These are phyloP conservation scores for Rhipidura dahli DNA, from an alignment of 2,113 vertebrate species.

Conservation along the genomic window DNA sequence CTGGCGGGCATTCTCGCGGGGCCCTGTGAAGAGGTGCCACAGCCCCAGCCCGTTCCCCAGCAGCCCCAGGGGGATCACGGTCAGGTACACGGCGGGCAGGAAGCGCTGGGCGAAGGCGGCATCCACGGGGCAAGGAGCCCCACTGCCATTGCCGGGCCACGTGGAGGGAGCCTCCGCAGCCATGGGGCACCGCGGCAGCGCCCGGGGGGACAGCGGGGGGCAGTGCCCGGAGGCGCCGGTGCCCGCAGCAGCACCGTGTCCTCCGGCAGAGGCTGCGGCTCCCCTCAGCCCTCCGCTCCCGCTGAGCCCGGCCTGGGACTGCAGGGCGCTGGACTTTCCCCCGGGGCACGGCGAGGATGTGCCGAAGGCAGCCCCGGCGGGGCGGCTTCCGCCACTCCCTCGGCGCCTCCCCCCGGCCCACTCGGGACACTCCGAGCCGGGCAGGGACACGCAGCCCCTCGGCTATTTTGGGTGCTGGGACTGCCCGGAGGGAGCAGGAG, in stretches of 20 bases:
- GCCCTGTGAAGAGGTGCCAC: slow-evolving; percentile 27
- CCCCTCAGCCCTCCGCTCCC: fast-evolving
- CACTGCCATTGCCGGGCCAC: neutral
- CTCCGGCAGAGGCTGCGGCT: fast-evolving
- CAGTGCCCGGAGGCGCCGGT: fast-evolving
- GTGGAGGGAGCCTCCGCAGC: fast-evolving
- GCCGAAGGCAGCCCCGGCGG: fast-evolving
- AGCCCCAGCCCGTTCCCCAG: slow-evolving; percentile 70
- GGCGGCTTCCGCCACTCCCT: neutral
- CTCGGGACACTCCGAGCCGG: neutral
- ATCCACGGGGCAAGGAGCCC: neutral
- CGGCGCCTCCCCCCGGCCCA: neutral
- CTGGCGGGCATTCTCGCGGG: slow-evolving; percentile 40
- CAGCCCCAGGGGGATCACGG: slow-evolving; percentile 75
- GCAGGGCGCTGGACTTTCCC: fast-evolving
- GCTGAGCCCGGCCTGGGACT: fast-evolving
- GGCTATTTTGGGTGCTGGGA: neutral
- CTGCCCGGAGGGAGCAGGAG: neutral
- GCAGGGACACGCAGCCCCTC: fast-evolving
- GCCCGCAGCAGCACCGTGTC: fast-evolving
- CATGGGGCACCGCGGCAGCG: neutral
- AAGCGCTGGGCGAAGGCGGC: slow-evolving; percentile 53
- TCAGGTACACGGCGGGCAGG: slow-evolving; percentile 70
- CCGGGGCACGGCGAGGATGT: neutral
- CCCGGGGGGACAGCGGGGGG: fast-evolving